A percentile compares a stretch with the other conserved stretches of the same genome.
phyloP scores from a whole-genome alignment of 2,888 invertebrate species.

The Cordilura impudica region DNA sequence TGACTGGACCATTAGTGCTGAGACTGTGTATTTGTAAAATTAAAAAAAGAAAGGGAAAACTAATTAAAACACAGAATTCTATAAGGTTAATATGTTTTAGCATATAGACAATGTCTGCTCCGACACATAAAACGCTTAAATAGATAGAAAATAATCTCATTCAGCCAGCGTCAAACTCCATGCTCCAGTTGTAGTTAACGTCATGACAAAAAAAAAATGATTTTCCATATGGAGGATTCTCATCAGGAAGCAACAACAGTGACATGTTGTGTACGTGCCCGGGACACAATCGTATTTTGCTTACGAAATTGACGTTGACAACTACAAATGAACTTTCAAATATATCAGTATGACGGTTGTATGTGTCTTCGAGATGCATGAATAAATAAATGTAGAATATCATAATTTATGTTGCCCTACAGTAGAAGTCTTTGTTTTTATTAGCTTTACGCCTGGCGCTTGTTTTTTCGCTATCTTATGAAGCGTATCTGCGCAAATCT shows the following conservation, averaged over 20 bases:
- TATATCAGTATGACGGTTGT: constrained; percentile 11
- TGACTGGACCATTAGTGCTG: no score
- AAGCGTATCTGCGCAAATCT: constrained; percentile 57
- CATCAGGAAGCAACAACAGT: constrained; percentile 53
- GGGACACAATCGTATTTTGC: constrained; percentile 51
- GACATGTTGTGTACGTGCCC: constrained; percentile 62
- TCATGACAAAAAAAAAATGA: neutral
- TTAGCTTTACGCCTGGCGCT: constrained; percentile 58
- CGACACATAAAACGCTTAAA: constrained; percentile 51
- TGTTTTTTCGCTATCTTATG: constrained; percentile 48
- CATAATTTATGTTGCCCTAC: constrained; percentile 39
- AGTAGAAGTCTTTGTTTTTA: constrained; percentile 58
- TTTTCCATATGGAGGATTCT: constrained; percentile 17
- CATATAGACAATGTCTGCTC: constrained; percentile 50
- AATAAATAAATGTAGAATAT: constrained; percentile 23
- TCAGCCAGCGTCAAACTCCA: constrained; percentile 63
- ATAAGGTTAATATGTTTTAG: no score
- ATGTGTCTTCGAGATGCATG: neutral
- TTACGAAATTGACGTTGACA: constrained; percentile 52
- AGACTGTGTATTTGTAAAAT: no score
- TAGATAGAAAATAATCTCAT: constrained; percentile 58
- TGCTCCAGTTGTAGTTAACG: constrained; percentile 56
- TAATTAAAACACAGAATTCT: no score
- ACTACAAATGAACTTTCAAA: constrained; percentile 34
- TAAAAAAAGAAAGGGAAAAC: no score